Percentiles rank a stretch among this genome's conserved stretches.
phyloP scores from a whole-genome alignment of 1,140 invertebrate species.

The Aphis craccivora region DNA sequence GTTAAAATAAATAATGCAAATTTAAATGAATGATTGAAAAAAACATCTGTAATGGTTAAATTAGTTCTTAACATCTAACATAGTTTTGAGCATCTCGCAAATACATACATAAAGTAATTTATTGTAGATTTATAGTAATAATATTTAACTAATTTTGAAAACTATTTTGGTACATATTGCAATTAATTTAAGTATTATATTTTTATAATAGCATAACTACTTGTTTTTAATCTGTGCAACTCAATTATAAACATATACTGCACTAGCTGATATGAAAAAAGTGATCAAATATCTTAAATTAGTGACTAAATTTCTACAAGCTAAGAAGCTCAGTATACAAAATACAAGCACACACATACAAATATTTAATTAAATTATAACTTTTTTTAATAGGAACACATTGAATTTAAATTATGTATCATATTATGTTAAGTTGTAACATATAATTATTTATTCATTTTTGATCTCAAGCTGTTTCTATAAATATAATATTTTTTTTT shows the following conservation, averaged over 20 bases:
- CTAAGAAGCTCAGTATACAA: conserved; percentile 13
- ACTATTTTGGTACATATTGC: not conserved
- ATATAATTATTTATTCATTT: not conserved
- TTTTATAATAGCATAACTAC: not conserved
- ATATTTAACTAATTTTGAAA: not conserved
- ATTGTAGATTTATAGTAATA: not conserved
- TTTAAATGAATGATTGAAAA: not conserved
- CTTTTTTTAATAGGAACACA: conserved; percentile 23
- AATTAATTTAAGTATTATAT: not conserved
- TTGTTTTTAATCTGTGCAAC: not conserved
- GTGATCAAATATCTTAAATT: conserved; percentile 6
- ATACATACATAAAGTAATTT: not conserved
- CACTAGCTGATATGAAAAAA: not conserved
- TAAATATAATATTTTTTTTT: not conserved
- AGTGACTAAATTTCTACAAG: conserved; percentile 28
- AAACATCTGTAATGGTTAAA: not conserved
- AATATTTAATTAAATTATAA: not conserved
- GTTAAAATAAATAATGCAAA: not conserved
- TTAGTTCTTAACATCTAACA: not conserved
- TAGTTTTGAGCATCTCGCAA: not conserved
- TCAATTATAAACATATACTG: conserved; percentile 11
- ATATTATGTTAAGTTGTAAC: not conserved
- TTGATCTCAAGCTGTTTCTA: not conserved
- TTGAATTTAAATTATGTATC: not conserved
- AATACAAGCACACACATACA: not conserved